A percentile compares a stretch with the other conserved stretches of the same genome.
phyloP scores from a whole-genome alignment of 2,797 vertebrate genomes.

The Sebastes nivosus region DNA sequence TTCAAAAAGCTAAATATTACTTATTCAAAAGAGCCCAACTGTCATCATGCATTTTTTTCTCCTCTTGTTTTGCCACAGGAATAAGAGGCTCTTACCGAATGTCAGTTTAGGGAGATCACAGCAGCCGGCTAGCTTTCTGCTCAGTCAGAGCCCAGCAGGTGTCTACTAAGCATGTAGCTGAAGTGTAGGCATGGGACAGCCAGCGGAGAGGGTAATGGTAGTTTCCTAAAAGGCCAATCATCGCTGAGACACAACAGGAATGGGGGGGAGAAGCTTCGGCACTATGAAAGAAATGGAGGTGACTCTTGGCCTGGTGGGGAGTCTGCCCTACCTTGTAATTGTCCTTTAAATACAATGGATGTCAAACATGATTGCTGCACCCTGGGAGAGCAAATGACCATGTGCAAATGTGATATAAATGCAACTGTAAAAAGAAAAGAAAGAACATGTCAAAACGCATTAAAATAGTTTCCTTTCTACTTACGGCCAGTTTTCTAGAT shows the following conservation, averaged over 20 bases:
- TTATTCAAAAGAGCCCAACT: slow-evolving; percentile 33
- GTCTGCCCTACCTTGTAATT: slow-evolving; percentile 42
- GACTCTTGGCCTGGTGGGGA: slow-evolving; percentile 18
- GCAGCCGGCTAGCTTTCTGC: neutral
- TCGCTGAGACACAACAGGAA: slow-evolving; percentile 6
- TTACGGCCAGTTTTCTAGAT: slow-evolving; percentile 41
- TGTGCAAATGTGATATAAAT: slow-evolving; percentile 41
- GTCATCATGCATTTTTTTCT: slow-evolving; percentile 14
- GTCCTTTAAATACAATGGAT: slow-evolving; percentile 44
- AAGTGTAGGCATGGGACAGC: slow-evolving; percentile 4
- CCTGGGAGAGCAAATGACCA: slow-evolving; percentile 22
- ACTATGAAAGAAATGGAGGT: slow-evolving; percentile 36
- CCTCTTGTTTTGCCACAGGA: slow-evolving; percentile 2
- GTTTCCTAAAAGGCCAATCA: slow-evolving; percentile 21
- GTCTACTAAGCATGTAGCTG: slow-evolving; percentile 1
- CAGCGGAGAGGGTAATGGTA: slow-evolving; percentile 19
- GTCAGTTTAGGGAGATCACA: slow-evolving; percentile 11
- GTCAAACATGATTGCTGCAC: slow-evolving; percentile 12
- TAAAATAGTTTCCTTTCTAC: slow-evolving; percentile 34
- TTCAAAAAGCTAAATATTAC: slow-evolving; percentile 50
- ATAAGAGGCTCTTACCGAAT: slow-evolving; percentile 10
- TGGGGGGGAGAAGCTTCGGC: neutral
- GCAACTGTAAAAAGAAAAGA: slow-evolving; percentile 7
- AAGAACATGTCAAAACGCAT: slow-evolving; percentile 23
- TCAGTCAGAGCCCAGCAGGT: slow-evolving; percentile 36